Percentiles rank a stretch among this genome's conserved stretches.
Conservation (phyloP, 1,140 invertebrate species). For the Drosophila persimilis region DNA sequence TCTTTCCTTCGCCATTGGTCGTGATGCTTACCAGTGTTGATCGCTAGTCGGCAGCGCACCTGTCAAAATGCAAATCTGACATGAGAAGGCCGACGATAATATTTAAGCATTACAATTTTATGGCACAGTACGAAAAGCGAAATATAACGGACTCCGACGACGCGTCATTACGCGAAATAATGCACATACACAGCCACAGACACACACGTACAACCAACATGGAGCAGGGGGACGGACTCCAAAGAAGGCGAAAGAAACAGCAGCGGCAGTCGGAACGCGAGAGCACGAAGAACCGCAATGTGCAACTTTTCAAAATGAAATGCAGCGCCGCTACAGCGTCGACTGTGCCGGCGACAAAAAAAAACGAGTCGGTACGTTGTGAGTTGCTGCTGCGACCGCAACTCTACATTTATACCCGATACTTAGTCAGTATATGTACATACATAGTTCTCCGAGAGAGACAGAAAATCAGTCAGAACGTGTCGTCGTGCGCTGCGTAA, state of each 20-base stretch:
- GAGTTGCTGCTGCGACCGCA: too few species aligned
- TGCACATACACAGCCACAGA: slow-evolving; percentile 9
- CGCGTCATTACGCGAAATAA: background rate
- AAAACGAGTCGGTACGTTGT: slow-evolving; percentile 35
- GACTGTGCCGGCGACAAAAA: slow-evolving; percentile 50
- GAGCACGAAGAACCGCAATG: slow-evolving; percentile 52
- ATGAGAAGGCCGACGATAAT: too few species aligned
- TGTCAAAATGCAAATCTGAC: slow-evolving; percentile 39
- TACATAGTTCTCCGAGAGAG: too few species aligned
- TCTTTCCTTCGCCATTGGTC: slow-evolving; percentile 38
- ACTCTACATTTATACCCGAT: too few species aligned
- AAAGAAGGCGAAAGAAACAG: slow-evolving; percentile 20
- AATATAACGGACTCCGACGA: too few species aligned
- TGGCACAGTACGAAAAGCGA: too few species aligned
- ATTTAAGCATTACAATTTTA: too few species aligned
- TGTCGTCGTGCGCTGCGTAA: too few species aligned
- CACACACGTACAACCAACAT: background rate
- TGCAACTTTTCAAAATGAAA: slow-evolving; percentile 76
- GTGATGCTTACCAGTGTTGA: slow-evolving; percentile 66
- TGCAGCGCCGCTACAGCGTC: slow-evolving; percentile 51
- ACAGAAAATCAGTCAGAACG: too few species aligned
- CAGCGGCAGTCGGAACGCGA: slow-evolving; percentile 34
- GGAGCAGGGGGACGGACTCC: slow-evolving; percentile 13
- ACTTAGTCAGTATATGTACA: too few species aligned
- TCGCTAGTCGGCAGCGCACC: slow-evolving; percentile 32